Conservation (phyloP, 2,888 invertebrate genomes). For the Andrena flavipes region DNA sequence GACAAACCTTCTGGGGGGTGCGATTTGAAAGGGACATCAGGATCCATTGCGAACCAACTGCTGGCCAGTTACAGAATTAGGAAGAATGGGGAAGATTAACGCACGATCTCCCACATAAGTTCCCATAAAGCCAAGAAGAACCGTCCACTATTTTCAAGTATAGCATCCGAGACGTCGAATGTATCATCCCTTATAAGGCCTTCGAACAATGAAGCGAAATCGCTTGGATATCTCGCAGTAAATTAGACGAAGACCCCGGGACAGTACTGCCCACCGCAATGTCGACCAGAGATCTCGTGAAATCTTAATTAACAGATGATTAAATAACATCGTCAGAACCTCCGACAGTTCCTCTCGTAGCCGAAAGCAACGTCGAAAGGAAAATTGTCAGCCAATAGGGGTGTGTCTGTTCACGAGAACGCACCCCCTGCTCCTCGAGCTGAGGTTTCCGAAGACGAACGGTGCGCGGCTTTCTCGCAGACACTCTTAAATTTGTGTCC, state of each 20-base stretch:
- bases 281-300: too few relatives aligned
- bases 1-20: background rate
- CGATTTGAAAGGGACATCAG: conserved; percentile 36
- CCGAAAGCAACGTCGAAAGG: conserved; percentile 7
- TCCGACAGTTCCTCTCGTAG: background rate
- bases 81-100: conserved; percentile 72
- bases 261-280: too few relatives aligned
- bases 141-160: conserved; percentile 42
- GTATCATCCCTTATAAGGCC: background rate
- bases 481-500: conserved; percentile 80
- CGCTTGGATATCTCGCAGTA: too few relatives aligned
- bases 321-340: background rate
- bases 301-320: conserved; percentile 5
- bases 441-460: conserved; percentile 53
- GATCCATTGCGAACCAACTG: conserved; percentile 49
- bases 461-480: conserved; percentile 58
- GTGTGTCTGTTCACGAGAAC: conserved; percentile 43
- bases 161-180: conserved; percentile 32
- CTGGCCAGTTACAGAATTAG: conserved; percentile 32
- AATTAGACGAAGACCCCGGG: too few relatives aligned
- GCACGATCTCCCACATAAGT: conserved; percentile 74
- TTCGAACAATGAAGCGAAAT: background rate
- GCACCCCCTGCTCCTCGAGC: conserved; percentile 1
- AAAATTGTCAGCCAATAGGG: conserved; percentile 41
- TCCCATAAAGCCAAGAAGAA: conserved; percentile 70